Evolutionary conservation across 2,888 invertebrate genomes (phyloP), one percentile per base, ranked within the genome.

Genomic region (Lutraria lutraria): DNA sequence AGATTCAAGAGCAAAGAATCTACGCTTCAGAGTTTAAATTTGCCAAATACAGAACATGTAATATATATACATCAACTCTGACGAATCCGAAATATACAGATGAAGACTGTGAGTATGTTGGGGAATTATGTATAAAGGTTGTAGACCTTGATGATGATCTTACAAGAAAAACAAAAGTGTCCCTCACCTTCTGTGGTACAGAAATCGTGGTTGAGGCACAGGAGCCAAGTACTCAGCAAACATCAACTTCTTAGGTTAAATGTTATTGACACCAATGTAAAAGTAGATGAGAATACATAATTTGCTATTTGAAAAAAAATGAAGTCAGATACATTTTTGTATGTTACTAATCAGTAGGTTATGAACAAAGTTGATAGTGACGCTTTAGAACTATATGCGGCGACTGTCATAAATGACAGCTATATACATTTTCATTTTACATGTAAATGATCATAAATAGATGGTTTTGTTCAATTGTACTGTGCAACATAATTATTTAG

Each of bases 181-280:
- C 83, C 6, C 52, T 83, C 52, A 83, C 83, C 25, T 83, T 83
- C 83, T 72, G 83, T 68, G 83, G 83, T 52, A 83, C 83, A 15
- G 68, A 83, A 52, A 83, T 83, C 0, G 29, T 29, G 21, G 83
- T 83, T 13, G 31, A 68, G 25, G 83, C 72, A 34, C 63, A 53
- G 83, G 72, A 10, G 29, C 15, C 12, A 56, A 83, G 25, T 19
- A 29, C 13, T 52, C 21, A 12, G 63, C 68, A 19, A 56, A n/a
- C 6, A 34, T 68, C 0, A 25, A 83, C 63, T 83, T 83, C 25
- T 52, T 83, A 21, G 68, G 83, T 43, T 83, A 72, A 31, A 10
- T 29, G 25, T 56, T 13, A 13, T 53, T n/a, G n/a, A n/a, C n/a
- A n/a, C 16, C 15, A 13, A 8, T 72, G 6, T 10, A 8, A 68